Evolutionary conservation across 2,888 invertebrate genomes (phyloP).

Genomic region (Tetramorium bicarinatum): DNA sequence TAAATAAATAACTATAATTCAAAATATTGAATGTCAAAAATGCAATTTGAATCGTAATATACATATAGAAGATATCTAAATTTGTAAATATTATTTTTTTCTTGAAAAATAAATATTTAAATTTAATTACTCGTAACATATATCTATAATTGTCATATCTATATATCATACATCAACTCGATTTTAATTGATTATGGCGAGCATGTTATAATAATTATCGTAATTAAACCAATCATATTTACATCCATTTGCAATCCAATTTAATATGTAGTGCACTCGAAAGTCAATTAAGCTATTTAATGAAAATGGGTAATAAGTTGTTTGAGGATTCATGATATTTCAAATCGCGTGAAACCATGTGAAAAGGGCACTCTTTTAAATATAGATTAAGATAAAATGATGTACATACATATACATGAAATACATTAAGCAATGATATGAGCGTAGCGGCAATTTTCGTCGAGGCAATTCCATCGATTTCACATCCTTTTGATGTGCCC

Average conservation of each 20-base stretch:
- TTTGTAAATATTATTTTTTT: neutral
- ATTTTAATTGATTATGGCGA: conserved; percentile 27
- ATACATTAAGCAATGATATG: conserved; percentile 13
- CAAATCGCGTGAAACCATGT: neutral
- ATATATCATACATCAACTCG: conserved; percentile 1
- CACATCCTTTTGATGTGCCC: conserved; percentile 64
- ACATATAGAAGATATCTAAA: neutral
- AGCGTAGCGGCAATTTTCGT: conserved; percentile 37
- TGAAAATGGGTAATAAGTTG: neutral
- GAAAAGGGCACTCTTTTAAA: conserved; percentile 13
- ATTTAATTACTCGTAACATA: neutral
- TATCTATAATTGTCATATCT: neutral
- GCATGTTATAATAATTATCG: conserved; percentile 37
- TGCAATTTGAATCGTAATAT: neutral
- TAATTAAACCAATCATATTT: conserved; percentile 48
- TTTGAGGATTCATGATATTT: neutral
- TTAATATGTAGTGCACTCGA: conserved; percentile 19
- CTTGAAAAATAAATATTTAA: neutral
- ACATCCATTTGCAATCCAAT: conserved; percentile 41
- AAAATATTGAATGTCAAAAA: neutral
- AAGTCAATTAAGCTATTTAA: conserved; percentile 47
- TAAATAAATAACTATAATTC: neutral
- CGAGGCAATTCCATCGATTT: conserved; percentile 65
- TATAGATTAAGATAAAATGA: neutral
- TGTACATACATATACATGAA: neutral